Evolutionary conservation across 2,113 vertebrate species (phyloP).

Genomic region (Lampris megalopsis): DNA sequence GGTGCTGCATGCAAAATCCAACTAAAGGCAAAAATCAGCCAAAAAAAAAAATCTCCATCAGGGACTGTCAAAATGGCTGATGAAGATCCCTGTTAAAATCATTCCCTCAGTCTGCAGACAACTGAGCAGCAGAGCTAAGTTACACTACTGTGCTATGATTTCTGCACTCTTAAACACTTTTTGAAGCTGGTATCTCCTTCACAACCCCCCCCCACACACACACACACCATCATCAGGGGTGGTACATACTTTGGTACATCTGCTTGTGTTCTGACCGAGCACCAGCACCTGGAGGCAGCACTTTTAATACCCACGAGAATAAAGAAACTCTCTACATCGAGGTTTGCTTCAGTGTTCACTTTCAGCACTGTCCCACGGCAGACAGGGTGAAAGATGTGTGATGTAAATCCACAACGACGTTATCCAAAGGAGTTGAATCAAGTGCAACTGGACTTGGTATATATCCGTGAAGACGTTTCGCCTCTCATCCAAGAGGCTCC

Average conservation of each 20-base stretch:
- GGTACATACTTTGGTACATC: constrained; percentile 49
- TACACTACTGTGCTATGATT: constrained; percentile 51
- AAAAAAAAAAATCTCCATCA: constrained; percentile 23
- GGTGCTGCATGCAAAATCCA: neutral
- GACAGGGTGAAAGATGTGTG: neutral
- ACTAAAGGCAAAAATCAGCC: constrained; percentile 16
- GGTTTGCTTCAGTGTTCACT: neutral
- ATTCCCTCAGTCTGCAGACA: constrained; percentile 22
- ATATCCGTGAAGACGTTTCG: too few relatives aligned
- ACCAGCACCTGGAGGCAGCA: constrained; percentile 30
- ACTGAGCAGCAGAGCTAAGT: constrained; percentile 27
- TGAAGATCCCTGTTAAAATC: neutral
- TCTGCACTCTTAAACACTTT: constrained; percentile 46
- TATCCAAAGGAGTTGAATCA: too few relatives aligned
- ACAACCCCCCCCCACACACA: constrained; percentile 3
- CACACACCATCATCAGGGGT: constrained; percentile 40
- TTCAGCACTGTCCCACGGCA: neutral
- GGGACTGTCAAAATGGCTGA: too few relatives aligned
- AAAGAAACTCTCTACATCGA: neutral
- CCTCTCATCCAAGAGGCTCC: too few relatives aligned
- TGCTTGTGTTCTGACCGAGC: constrained; percentile 40
- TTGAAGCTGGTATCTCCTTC: constrained; percentile 51
- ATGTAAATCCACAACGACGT: constrained; percentile 4
- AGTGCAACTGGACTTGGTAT: too few relatives aligned
- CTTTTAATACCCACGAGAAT: neutral